Conservation (phyloP, 2,888 invertebrate genomes). For the Agapostemon virescens region DNA sequence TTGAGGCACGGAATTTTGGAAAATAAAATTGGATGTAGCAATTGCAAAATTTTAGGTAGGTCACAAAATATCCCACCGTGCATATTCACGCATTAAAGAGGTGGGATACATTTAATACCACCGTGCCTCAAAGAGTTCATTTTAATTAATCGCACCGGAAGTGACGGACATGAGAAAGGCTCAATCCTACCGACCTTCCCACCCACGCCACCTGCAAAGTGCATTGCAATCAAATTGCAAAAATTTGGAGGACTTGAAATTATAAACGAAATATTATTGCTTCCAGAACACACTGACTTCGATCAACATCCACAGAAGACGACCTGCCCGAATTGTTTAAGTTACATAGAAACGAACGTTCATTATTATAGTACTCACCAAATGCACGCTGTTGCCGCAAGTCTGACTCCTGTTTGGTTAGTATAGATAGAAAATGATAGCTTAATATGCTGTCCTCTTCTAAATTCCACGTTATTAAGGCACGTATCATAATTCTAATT, state of each 20-base stretch:
- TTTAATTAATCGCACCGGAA: too few species aligned
- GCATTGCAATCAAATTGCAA: not conserved
- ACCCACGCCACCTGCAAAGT: too few species aligned
- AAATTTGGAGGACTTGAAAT: not conserved
- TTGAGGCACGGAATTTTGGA: too few species aligned
- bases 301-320: conserved; percentile 23
- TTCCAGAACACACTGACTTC: conserved; percentile 51
- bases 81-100: too few species aligned
- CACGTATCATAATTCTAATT: not conserved
- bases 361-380: conserved; percentile 29
- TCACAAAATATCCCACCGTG: too few species aligned
- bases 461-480: not conserved
- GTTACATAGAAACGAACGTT: conserved; percentile 47
- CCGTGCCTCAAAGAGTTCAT: too few species aligned
- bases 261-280: conserved; percentile 8
- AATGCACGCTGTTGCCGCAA: conserved; percentile 49
- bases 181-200: too few species aligned
- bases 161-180: too few species aligned
- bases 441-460: not conserved
- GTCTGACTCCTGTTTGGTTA: conserved; percentile 44
- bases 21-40: too few species aligned
- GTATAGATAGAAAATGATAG: conserved; percentile 10
- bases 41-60: too few species aligned
- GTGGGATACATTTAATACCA: too few species aligned
- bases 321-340: conserved; percentile 63